These are phyloP conservation scores for Myotis findleyi DNA, from an alignment of 2,797 vertebrate genomes.

Conservation along the genomic window DNA sequence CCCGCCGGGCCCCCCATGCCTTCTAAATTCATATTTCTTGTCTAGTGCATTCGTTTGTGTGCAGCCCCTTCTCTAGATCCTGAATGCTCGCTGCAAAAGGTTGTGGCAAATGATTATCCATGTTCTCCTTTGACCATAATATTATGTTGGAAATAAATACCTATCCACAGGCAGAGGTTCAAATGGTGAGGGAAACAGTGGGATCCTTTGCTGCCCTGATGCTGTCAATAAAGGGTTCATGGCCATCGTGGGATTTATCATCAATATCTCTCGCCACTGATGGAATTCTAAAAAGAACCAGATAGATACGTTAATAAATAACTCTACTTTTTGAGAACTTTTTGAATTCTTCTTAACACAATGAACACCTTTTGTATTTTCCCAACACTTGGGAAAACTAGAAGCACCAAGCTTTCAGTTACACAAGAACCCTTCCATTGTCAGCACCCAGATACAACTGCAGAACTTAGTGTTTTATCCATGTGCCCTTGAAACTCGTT, in stretches of 20 bases:
- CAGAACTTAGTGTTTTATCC: background rate
- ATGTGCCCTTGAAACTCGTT: background rate
- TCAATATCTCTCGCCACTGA: slow-evolving; percentile 93
- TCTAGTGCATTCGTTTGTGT: too few species aligned
- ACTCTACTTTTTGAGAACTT: background rate
- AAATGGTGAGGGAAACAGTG: slow-evolving; percentile 91
- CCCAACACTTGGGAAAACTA: background rate
- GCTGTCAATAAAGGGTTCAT: slow-evolving; percentile 93
- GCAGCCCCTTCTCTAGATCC: too few species aligned
- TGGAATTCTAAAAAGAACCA: slow-evolving; percentile 90
- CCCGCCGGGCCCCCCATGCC: too few species aligned
- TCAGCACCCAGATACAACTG: background rate
- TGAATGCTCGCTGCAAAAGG: too few species aligned
- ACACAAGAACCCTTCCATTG: background rate
- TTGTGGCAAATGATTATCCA: background rate
- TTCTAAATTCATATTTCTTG: too few species aligned
- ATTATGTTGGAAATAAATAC: slow-evolving; percentile 81
- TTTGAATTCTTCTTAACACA: slow-evolving; percentile 41
- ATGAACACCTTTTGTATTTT: background rate
- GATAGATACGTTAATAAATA: slow-evolving; percentile 24
- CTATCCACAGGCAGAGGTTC: slow-evolving; percentile 94
- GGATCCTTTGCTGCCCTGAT: slow-evolving; percentile 92
- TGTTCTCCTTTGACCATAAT: background rate
- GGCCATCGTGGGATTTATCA: slow-evolving; percentile 95
- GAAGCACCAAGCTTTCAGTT: background rate